Evolutionary conservation across 2,797 vertebrate species (phyloP).

Genomic region (Anguilla marmorata): DNA sequence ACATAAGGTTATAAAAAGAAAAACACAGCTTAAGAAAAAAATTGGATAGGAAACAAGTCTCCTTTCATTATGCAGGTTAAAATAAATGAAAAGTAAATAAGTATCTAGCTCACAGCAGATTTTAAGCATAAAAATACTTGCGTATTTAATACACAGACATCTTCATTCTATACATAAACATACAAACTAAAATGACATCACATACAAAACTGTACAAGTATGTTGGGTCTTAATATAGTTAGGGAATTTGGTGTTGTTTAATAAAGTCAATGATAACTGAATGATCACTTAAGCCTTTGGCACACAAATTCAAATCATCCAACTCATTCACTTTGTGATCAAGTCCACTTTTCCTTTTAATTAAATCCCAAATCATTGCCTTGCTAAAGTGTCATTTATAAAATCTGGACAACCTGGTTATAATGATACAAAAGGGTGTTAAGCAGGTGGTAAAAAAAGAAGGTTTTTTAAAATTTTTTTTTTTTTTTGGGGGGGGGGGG

Average conservation of each 20-base stretch:
- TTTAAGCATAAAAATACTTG: slow-evolving; percentile 31
- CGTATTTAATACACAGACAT: slow-evolving; percentile 19
- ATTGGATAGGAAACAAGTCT: not conserved
- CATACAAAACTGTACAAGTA: slow-evolving; percentile 26
- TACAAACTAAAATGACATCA: slow-evolving; percentile 3
- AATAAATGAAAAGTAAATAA: slow-evolving; percentile 19
- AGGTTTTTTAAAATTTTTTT: not conserved
- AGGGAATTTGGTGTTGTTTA: slow-evolving; percentile 21
- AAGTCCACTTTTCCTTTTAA: not conserved
- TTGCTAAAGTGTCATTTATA: not conserved
- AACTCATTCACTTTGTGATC: slow-evolving; percentile 9
- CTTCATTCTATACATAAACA: slow-evolving; percentile 22
- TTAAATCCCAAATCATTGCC: slow-evolving; percentile 1
- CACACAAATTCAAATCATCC: slow-evolving; percentile 23
- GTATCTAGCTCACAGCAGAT: not conserved
- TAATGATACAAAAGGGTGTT: not conserved
- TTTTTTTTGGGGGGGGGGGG: not conserved
- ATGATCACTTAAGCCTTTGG: slow-evolving; percentile 37
- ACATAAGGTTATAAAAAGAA: not conserved
- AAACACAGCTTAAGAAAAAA: not conserved
- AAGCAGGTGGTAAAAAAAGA: not conserved
- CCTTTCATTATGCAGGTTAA: slow-evolving; percentile 24
- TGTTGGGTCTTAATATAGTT: not conserved
- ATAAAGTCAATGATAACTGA: slow-evolving; percentile 14
- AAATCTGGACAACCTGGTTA: not conserved